Evolutionary conservation across 2,888 invertebrate species (phyloP), one percentile per base, ranked within the genome.

Genomic region (Pyrrhia umbra): DNA sequence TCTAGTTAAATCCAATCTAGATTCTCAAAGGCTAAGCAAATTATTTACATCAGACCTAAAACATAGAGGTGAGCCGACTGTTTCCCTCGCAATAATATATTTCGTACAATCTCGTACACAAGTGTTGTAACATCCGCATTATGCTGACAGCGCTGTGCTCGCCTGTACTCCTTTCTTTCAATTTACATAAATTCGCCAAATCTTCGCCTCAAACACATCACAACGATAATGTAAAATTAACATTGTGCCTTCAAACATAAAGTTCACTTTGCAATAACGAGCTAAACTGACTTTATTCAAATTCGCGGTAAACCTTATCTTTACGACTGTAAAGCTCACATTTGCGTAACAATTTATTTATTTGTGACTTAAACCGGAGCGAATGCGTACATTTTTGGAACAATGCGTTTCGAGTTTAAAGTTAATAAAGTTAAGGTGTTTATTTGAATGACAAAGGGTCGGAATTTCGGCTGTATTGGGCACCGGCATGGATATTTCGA

Each of bases 121-220:
- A 74, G 23, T n/a, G 16, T 16, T 4, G 37, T 21, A 23, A 54
- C 50, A 40, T 59, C 27, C 25, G 57, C 51, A 77, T 43, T 64
- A 47, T 42, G 59, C 55, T 54, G 43, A 77, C 60, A 42, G 58
- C 13, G 50, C 39, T 60, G 71, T 49, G 20, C 20, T 10, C 76
- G 30, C 42, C 37, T 66, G 51, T 62, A 68, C 39, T 23, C 34
- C 52, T 50, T 68, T 40, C 58, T 57, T 68, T 49, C 58, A 59
- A 75, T 73, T 73, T 65, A 58, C 61, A 75, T 75, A 63, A 51
- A 70, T 63, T 57, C 56, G 58, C 76, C 58, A 65, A 75, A 74
- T 64, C 55, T 65, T 61, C 27, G 34, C 23, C 30, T 13, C 45
- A 30, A 59, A 55, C 40, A 47, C 30, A 20, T 6, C 16, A 2